These are phyloP conservation scores for Etheostoma spectabile DNA, from an alignment of 2,113 vertebrate species.

Conservation along the genomic window DNA sequence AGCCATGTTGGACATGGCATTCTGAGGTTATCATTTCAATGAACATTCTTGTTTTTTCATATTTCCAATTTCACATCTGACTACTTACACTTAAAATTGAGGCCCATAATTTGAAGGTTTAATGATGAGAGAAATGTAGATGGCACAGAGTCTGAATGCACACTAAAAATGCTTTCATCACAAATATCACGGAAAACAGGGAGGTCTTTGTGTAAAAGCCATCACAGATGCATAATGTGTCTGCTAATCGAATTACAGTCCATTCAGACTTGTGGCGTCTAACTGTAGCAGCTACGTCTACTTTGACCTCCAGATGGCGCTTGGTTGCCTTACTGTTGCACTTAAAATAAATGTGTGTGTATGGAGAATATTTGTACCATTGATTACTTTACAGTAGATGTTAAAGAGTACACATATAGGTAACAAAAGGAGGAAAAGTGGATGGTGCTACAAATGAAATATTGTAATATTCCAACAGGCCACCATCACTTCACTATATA, in stretches of 20 bases:
- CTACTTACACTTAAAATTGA: constrained; percentile 48
- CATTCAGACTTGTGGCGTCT: constrained; percentile 41
- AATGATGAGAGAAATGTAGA: constrained; percentile 31
- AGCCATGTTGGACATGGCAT: constrained; percentile 12
- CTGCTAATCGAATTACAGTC: constrained; percentile 71
- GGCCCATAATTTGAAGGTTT: constrained; percentile 35
- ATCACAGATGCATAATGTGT: constrained; percentile 63
- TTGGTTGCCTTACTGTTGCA: constrained; percentile 29
- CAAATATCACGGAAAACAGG: constrained; percentile 45
- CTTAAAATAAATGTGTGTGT: constrained; percentile 10
- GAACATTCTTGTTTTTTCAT: constrained; percentile 20
- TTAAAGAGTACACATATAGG: constrained; percentile 51
- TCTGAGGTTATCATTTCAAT: constrained; percentile 19
- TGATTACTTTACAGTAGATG: constrained; percentile 41
- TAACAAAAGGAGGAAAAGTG: constrained; percentile 57
- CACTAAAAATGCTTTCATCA: constrained; percentile 40
- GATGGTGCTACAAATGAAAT: constrained; percentile 66
- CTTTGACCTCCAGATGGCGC: constrained; percentile 69
- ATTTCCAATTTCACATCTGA: constrained; percentile 43
- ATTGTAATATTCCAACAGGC: constrained; percentile 67
- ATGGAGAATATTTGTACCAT: constrained; percentile 31
- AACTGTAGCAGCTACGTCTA: neutral
- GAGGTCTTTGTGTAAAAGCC: constrained; percentile 61
- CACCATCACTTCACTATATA: constrained; percentile 75
- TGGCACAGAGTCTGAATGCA: constrained; percentile 34